Evolutionary conservation across 2,797 vertebrate genomes (phyloP), one percentile per base, ranked within the genome.

Genomic region (Tragopan temminckii): DNA sequence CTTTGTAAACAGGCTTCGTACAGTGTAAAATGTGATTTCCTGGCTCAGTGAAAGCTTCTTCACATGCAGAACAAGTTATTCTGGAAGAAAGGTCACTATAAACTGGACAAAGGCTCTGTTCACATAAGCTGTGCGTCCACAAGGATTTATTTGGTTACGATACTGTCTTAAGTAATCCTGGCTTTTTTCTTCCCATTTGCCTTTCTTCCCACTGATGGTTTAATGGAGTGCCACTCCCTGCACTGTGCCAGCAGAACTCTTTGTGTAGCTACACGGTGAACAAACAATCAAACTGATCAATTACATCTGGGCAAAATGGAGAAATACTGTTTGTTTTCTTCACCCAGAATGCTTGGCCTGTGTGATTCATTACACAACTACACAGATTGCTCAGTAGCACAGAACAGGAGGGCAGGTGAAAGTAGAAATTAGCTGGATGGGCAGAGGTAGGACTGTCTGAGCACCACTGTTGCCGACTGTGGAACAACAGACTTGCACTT

Each of bases 241-340:
- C 45, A 31, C 45, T 58, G 38, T 29, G 4, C 75, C 69, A 85
- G 45, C 76, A 93, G 85, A 85, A 72, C 59, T 91, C 84, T 83
- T 95, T 93, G 72, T 75, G 77, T 67, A 86, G 71, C 76, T 63
- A 35, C 82, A 31, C 9, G 0, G 2, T 40, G 68, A 89, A 80
- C 81, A 90, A 93, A 90, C 80, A 88, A 92, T 79, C 69, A 35
- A 88, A 85, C 89, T 50, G 79, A 85, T 23, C 76, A 89, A 87
- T 94, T 14, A n/a, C 48, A 71, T 31, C 23, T 4, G 19, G 58
- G 52, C 20, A 66, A 84, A 93, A 90, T 10, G 43, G 36, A 93
- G 61, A 82, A 61, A 23, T 40, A 27, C 20, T 69, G 52, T 70
- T 96, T 82, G 68, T 67, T 93, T 94, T 71, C 77, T 93, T 94